These are phyloP conservation scores for Propithecus perrieri DNA, from an alignment of 2,797 vertebrate species.

Conservation along the genomic window DNA sequence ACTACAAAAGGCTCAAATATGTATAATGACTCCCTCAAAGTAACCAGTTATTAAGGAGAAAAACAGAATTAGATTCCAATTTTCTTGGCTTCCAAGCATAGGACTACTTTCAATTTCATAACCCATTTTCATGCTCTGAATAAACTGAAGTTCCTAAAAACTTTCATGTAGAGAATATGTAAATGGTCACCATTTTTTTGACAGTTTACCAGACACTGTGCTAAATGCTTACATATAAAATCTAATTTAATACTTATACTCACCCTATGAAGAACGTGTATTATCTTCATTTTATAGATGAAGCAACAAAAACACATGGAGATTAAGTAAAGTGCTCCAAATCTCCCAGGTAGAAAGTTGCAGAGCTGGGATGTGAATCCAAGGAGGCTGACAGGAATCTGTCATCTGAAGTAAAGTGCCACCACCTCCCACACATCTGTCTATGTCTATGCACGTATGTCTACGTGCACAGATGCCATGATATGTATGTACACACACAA, in stretches of 20 bases:
- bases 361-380: background rate
- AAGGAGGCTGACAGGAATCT: background rate
- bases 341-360: background rate
- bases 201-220: background rate
- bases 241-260: constrained; percentile 1
- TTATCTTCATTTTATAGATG: constrained; percentile 11
- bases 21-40: background rate
- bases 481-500: background rate
- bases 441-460: background rate
- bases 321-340: background rate
- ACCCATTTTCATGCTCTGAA: constrained; percentile 21
- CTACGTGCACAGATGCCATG: background rate
- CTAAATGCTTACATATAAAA: background rate
- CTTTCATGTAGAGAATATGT: background rate
- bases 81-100: background rate
- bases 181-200: background rate
- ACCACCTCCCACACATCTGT: background rate
- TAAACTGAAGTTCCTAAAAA: background rate
- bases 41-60: background rate
- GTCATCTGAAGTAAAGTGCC: background rate
- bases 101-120: background rate
- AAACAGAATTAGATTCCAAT: background rate
- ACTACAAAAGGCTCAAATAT: background rate
- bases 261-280: background rate
- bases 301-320: background rate